These are phyloP conservation scores for Diceros bicornis DNA, from an alignment of 2,797 vertebrate species.

Conservation along the genomic window DNA sequence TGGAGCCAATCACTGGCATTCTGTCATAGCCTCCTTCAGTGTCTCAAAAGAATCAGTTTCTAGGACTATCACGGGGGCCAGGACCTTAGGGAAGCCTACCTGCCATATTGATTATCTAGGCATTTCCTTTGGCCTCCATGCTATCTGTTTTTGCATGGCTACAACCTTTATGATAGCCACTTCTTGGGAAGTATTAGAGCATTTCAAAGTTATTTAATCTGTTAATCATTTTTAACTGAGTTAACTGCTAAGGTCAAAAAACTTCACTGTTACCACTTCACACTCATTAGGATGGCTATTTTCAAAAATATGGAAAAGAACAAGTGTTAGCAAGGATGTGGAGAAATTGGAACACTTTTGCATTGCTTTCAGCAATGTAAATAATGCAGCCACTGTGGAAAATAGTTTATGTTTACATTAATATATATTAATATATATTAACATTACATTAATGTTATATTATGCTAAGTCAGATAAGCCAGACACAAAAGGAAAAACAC, in stretches of 20 bases:
- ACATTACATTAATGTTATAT: not conserved
- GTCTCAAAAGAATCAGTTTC: not conserved
- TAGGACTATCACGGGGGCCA: not conserved
- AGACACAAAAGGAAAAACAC: not conserved
- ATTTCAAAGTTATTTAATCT: constrained; percentile 47
- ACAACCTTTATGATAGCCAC: constrained; percentile 2
- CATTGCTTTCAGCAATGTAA: constrained; percentile 2
- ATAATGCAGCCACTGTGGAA: not conserved
- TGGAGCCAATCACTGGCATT: not conserved
- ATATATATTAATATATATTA: not conserved
- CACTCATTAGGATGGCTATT: not conserved
- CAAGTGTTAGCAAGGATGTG: not conserved
- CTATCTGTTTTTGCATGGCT: not conserved
- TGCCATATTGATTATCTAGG: not conserved
- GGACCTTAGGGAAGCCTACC: not conserved
- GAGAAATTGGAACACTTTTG: not conserved
- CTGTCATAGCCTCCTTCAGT: not conserved
- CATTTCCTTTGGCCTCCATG: not conserved
- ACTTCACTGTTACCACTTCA: not conserved
- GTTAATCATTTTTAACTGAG: constrained; percentile 15
- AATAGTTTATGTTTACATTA: not conserved
- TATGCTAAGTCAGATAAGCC: not conserved
- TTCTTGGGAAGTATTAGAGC: not conserved
- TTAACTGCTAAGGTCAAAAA: not conserved
- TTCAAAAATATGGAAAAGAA: constrained; percentile 50